Evolutionary conservation across 2,113 vertebrate species (phyloP).

Genomic region (Hypanus sabinus): DNA sequence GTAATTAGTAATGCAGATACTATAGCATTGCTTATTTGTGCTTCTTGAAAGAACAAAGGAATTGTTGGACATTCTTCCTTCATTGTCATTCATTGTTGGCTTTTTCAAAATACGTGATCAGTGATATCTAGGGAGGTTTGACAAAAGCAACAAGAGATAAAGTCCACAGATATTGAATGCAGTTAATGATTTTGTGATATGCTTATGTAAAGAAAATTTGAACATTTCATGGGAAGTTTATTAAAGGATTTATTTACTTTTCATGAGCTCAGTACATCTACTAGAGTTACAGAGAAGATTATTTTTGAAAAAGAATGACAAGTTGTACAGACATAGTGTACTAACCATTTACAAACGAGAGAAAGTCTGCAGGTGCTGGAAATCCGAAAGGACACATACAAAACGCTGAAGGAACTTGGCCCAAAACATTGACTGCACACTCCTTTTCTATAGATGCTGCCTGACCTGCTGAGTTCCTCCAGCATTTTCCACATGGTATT

Average conservation of each 20-base stretch:
- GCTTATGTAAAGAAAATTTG: background rate
- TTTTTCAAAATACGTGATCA: slow-evolving; percentile 10
- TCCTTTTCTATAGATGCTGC: too few species aligned
- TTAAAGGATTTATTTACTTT: background rate
- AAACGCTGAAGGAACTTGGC: too few species aligned
- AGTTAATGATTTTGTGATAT: slow-evolving; percentile 3
- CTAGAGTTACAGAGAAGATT: background rate
- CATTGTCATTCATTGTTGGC: too few species aligned
- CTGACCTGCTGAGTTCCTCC: too few species aligned
- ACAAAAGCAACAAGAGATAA: background rate
- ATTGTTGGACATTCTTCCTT: background rate
- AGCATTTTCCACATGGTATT: too few species aligned
- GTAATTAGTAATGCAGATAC: background rate
- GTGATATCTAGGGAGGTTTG: background rate
- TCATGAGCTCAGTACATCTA: background rate
- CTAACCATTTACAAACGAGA: background rate
- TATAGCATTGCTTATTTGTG: background rate
- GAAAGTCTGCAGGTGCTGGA: too few species aligned
- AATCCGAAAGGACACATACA: too few species aligned
- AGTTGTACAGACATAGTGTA: background rate
- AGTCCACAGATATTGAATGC: background rate
- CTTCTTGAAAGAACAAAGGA: slow-evolving; percentile 9
- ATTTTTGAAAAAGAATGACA: background rate
- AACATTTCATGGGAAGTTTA: background rate
- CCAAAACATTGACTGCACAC: too few species aligned